A percentile compares a stretch with the other conserved stretches of the same genome.
Conservation (phyloP, 37 sponge, comb jelly and placozoan genomes). For the Spongia lamella region DNA sequence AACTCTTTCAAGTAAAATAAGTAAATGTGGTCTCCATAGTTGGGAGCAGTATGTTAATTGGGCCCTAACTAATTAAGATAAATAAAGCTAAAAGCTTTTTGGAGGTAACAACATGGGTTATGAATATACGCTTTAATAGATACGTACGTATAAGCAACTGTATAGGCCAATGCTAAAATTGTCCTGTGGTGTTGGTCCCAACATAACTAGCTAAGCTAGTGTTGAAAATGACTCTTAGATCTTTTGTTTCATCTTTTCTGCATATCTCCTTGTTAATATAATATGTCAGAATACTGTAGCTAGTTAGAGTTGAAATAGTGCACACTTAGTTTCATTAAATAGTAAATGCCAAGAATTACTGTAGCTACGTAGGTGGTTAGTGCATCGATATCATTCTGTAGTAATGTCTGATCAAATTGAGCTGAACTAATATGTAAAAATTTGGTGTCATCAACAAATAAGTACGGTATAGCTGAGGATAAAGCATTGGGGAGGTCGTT, state of each 20-base stretch:
- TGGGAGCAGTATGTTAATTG: neutral
- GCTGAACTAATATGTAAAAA: neutral
- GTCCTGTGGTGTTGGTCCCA: neutral
- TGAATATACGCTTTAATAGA: too few species aligned
- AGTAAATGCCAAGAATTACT: neutral
- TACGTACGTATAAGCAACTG: too few species aligned
- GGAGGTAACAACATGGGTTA: too few species aligned
- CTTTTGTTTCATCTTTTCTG: too few species aligned
- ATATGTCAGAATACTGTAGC: too few species aligned
- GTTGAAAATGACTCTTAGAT: constrained; percentile 3
- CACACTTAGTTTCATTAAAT: neutral
- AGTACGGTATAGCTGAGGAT: neutral
- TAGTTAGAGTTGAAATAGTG: neutral
- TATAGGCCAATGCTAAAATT: constrained; percentile 2
- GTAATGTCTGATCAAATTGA: neutral
- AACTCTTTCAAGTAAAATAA: neutral
- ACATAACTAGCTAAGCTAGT: too few species aligned
- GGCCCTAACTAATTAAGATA: neutral
- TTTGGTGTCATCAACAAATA: constrained; percentile 8
- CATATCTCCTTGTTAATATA: too few species aligned
- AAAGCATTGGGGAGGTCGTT: neutral
- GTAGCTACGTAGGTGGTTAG: neutral
- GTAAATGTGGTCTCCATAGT: constrained; percentile 5
- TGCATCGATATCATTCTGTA: constrained; percentile 4
- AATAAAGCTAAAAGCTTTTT: too few species aligned